Base-by-base conservation (phyloP, 2,888 invertebrate genomes). In the Tridacna gigas region DNA sequence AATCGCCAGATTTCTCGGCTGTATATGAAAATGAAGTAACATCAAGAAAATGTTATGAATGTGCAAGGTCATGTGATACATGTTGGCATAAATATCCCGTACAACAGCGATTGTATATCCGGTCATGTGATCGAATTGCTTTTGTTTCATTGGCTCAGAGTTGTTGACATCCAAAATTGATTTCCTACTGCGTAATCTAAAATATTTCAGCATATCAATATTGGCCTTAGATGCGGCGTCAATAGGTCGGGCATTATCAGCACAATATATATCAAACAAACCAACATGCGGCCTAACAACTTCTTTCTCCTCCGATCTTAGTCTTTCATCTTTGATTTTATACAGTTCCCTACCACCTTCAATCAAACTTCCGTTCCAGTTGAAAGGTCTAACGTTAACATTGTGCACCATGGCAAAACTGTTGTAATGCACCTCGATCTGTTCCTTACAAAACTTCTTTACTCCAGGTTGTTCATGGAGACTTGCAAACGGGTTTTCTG, bases 61-160 rank as follows among this genome's bases (percentile, higher is more conserved):
- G 26, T 86, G 83, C 26, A 86, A 56, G 60, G 69, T 86, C 71
- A 83, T 71, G 48, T 86, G 82, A 47, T 79, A 86, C n/a, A 86
- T 77, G 65, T 86, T 86, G 20, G 86, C 86, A 63, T 86, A 86
- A 65, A 79, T 80, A 48, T 76, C 79, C 37, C 86, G 37, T 11
- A 65, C 75, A n/a, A 86, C 83, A 48, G 83, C 83, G 18, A 86
- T 65, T 13, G 86, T 86, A 22, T 79, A 82, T 4, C 60, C 65
- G 20, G 47, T 60, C 51, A 74, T 77, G 61, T 69, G 45, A 60
- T 81, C 67, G 28, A 61, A 61, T 18, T 47, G 25, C 20, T 47
- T n/a, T 22, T 60, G 26, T 15, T 20, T 18, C 45, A n/a, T 60
- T 5, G 25, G 12, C 28, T 20, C 47, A 18, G 45, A 15, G 7